Conservation (phyloP, 2,888 invertebrate genomes). For the Pristionchus arcanus region DNA sequence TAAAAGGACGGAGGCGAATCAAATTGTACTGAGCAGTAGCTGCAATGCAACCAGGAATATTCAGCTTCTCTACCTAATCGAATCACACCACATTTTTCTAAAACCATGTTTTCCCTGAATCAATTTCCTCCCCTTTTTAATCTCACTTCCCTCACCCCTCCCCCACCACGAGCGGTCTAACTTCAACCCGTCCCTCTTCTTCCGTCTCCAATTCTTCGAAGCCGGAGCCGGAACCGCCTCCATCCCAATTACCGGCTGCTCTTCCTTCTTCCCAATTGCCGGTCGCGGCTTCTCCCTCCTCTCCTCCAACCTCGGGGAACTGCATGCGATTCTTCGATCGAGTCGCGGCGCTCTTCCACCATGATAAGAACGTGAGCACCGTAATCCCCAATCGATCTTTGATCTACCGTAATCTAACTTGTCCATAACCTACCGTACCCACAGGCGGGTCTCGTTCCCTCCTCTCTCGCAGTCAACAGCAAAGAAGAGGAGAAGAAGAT, state of each 20-base stretch:
- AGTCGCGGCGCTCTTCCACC: conserved; percentile 4
- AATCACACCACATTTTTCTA: too few relatives aligned
- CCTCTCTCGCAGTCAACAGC: not conserved
- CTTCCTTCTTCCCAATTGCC: not conserved
- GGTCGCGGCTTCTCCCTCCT: not conserved
- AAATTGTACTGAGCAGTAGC: too few relatives aligned
- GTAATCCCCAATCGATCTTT: not conserved
- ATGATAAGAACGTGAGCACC: not conserved
- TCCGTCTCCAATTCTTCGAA: not conserved
- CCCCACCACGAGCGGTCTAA: not conserved
- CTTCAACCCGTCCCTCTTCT: not conserved
- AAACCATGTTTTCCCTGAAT: not conserved
- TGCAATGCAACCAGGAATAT: too few relatives aligned
- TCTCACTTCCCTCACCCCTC: not conserved
- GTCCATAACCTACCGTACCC: not conserved
- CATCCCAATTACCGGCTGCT: not conserved
- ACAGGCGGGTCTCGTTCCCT: conserved; percentile 29
- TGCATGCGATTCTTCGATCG: not conserved
- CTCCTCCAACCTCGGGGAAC: not conserved
- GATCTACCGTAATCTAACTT: not conserved
- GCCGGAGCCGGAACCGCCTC: conserved; percentile 13
- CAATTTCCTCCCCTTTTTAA: not conserved
- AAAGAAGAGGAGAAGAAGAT: conserved; percentile 50
- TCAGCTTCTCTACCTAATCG: too few relatives aligned
- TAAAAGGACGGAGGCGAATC: too few relatives aligned